A percentile compares a stretch with the other conserved stretches of the same genome.
phyloP scores from a whole-genome alignment of 2,113 vertebrate genomes.

The Gasterosteus nipponicus region DNA sequence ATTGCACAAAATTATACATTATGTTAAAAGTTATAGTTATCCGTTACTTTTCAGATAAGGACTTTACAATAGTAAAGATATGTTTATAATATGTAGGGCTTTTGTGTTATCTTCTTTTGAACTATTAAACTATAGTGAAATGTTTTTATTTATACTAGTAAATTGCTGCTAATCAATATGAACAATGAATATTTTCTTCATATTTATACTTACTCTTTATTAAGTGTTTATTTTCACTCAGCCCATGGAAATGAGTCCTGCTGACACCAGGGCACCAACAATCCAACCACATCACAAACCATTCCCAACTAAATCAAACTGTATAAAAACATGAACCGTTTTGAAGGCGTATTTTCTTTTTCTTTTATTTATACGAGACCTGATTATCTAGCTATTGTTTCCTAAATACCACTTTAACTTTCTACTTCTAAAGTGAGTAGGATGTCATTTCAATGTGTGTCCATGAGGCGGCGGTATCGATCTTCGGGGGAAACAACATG shows the following conservation, averaged over 20 bases:
- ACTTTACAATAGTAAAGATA: neutral
- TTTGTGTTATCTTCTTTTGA: neutral
- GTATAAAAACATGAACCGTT: neutral
- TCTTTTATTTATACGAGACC: neutral
- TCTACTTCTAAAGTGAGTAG: too few species aligned
- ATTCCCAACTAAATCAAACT: neutral
- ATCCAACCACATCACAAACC: neutral
- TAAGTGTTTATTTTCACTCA: neutral
- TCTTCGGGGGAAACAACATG: slow-evolving; percentile 9
- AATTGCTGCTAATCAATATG: neutral
- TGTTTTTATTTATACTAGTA: too few species aligned
- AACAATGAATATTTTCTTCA: neutral
- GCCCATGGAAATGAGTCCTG: neutral
- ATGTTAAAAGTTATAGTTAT: neutral
- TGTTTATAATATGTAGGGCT: neutral
- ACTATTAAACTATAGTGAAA: neutral
- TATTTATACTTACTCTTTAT: too few species aligned
- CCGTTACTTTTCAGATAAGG: neutral
- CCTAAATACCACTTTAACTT: neutral
- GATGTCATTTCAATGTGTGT: neutral
- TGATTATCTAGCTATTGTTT: neutral
- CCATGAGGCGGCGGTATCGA: slow-evolving; percentile 51
- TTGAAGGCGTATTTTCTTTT: neutral
- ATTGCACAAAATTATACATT: neutral
- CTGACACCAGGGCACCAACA: neutral